These are phyloP conservation scores for Myotis vivesi DNA, from an alignment of 2,797 vertebrate species.

Conservation along the genomic window DNA sequence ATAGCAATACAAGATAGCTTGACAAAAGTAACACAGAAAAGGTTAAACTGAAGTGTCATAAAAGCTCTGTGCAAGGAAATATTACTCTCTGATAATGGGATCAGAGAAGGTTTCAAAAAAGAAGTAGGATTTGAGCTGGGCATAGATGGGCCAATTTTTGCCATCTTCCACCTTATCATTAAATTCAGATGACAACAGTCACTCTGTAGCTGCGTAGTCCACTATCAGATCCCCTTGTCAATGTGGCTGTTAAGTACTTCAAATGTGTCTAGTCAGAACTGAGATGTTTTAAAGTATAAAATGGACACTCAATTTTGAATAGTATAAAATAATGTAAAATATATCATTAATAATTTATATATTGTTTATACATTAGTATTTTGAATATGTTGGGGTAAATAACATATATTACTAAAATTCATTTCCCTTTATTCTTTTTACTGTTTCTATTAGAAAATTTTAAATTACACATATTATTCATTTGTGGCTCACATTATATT, in stretches of 20 bases:
- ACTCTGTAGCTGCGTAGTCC: not conserved
- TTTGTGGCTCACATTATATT: not conserved
- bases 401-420: not conserved
- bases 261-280: not conserved
- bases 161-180: not conserved
- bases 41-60: not conserved
- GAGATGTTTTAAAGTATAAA: not conserved
- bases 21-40: not conserved
- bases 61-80: not conserved
- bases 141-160: not conserved
- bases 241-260: not conserved
- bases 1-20: not conserved
- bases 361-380: not conserved
- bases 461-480: not conserved
- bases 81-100: not conserved
- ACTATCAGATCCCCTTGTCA: not conserved
- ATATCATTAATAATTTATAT: not conserved
- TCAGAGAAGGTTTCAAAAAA: not conserved
- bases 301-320: not conserved
- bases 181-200: not conserved
- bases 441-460: not conserved
- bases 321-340: not conserved
- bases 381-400: not conserved
- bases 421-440: not conserved
- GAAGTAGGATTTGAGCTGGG: not conserved